A percentile compares a stretch with the other conserved stretches of the same genome.
These are phyloP conservation scores for Oryzias sinensis DNA, from an alignment of 2,797 vertebrate species.

Conservation along the genomic window DNA sequence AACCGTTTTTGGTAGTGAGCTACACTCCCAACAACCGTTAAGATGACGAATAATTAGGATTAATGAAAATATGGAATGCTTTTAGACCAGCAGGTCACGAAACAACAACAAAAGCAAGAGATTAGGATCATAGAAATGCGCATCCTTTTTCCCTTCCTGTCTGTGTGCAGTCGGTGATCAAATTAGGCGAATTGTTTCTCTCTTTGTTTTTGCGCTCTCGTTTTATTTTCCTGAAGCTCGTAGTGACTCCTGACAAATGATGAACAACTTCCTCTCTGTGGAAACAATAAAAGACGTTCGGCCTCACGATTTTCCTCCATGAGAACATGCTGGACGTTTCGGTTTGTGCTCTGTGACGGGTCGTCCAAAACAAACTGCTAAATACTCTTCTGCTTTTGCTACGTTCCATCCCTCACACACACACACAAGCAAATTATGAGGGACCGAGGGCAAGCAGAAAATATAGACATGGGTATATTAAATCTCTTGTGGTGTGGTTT, in stretches of 20 bases:
- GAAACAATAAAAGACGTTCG: constrained; percentile 5
- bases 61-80: too few species aligned
- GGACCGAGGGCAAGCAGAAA: constrained; percentile 2
- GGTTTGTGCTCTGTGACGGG: background rate
- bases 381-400: background rate
- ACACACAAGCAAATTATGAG: background rate
- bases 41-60: too few species aligned
- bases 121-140: background rate
- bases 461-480: constrained; percentile 3
- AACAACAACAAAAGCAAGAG: background rate
- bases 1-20: too few species aligned
- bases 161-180: constrained; percentile 1
- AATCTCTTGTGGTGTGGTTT: constrained; percentile 15
- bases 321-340: background rate
- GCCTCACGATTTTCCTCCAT: constrained; percentile 1
- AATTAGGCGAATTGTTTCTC: constrained; percentile 1
- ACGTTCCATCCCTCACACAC: background rate
- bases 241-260: constrained; percentile 12
- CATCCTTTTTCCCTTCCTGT: background rate
- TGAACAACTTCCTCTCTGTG: constrained; percentile 13
- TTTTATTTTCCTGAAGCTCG: constrained; percentile 22
- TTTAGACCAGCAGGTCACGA: background rate
- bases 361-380: background rate
- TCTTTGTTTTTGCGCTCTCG: constrained; percentile 21
- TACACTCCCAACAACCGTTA: too few species aligned